Evolutionary conservation across 2,888 invertebrate genomes (phyloP), one percentile per base, ranked within the genome.

Genomic region (Danaus chrysippus): DNA sequence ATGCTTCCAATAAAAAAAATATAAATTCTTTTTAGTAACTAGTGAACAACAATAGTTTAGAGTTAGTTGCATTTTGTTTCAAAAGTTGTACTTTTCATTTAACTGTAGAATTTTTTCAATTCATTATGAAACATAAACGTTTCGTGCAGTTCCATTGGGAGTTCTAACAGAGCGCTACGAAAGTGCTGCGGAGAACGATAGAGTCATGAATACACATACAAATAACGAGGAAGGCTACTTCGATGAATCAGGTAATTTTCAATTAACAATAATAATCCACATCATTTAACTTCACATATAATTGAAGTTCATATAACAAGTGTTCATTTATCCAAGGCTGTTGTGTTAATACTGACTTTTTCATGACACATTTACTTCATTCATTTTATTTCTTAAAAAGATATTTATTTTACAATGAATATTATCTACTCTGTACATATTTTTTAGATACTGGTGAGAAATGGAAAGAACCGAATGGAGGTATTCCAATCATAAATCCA

Each of bases 131-230:
- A 34, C 23, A 57, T 5, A 10, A 34, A 56, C 67, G 42, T 68
- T 73, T 58, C 53, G 11, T 71, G 85, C 80, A 97, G 97, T 96
- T 59, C 96, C 96, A 10, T 91, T 96, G 65, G 95, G 95, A 76
- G 95, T 97, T 34, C 88, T 97, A 55, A 94, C 94, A 70, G 95
- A 95, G 73, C 93, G 94, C 68, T 96, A 94, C 84, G 95, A 96
- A 78, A 95, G 94, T 53, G 92, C 93, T 15, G 87, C 93, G 5
- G 95, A 95, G 77, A 91, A 92, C 23, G 96, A 96, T 78, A 96
- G 96, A 78, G 86, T 92, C 10, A 81, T 82, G 12, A 73, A 70
- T 41, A 71, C 60, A 10, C 65, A 70, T 42, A 65, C 66, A 5
- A 68, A 75, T 15, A 62, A 56, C 34, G 72, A 68, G n/a, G 73